Evolutionary conservation across 1,140 invertebrate species (phyloP).

Genomic region (Ridgeia piscesae): DNA sequence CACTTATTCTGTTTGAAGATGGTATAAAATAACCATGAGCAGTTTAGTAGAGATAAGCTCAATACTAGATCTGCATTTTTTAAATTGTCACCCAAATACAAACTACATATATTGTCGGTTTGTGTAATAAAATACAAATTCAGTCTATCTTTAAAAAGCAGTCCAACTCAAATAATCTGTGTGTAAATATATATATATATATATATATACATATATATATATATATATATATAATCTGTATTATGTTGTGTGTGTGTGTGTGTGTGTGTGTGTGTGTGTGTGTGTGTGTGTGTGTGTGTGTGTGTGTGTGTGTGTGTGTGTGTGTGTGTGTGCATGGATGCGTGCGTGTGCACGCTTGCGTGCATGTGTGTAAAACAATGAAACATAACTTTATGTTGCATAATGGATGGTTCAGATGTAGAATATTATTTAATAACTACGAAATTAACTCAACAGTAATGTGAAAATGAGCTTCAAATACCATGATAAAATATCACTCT

Average conservation of each 20-base stretch:
- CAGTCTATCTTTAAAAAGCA: neutral
- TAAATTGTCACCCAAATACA: neutral
- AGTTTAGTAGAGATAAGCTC: neutral
- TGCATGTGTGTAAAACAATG: neutral
- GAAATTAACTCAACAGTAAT: neutral
- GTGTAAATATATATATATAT: too few relatives aligned
- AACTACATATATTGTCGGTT: neutral
- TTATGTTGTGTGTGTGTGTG: too few relatives aligned
- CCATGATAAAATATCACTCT: neutral
- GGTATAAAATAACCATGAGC: neutral
- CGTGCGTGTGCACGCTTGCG: too few relatives aligned
- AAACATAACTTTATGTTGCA: neutral
- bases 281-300: too few relatives aligned
- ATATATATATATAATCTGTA: too few relatives aligned
- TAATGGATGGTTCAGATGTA: neutral
- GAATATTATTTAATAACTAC: neutral
- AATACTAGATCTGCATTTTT: neutral
- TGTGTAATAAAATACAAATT: neutral
- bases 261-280: too few relatives aligned
- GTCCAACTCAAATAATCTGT: neutral
- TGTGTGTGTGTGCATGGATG: too few relatives aligned
- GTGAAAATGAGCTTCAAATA: neutral
- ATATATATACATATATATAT: too few relatives aligned
- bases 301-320: too few relatives aligned
- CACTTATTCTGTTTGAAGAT: neutral